Conservation (phyloP, 2,888 invertebrate species). For the Margaritifera margaritifera region DNA sequence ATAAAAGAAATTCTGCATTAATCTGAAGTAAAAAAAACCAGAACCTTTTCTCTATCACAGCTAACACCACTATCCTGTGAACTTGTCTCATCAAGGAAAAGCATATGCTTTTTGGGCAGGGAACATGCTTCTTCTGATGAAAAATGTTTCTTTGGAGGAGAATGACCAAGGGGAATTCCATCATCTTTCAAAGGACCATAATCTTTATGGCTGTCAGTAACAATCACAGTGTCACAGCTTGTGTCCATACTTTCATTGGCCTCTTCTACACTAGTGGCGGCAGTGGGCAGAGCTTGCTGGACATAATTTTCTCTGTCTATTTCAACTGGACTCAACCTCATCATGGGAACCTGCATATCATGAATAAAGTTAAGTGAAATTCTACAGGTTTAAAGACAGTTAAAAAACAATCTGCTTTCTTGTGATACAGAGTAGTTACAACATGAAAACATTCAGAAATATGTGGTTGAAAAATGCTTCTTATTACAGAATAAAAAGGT, state of each 20-base stretch:
- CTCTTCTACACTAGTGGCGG: too few relatives aligned
- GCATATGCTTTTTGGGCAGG: slow-evolving; percentile 9
- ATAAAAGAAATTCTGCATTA: too few relatives aligned
- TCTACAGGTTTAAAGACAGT: neutral
- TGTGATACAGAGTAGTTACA: too few relatives aligned
- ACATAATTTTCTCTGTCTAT: slow-evolving; percentile 22
- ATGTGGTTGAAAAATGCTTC: too few relatives aligned
- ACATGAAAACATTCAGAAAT: too few relatives aligned
- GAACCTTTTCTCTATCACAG: slow-evolving; percentile 46
- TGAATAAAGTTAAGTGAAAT: neutral
- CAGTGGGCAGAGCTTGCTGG: slow-evolving; percentile 1
- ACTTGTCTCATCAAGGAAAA: slow-evolving; percentile 53
- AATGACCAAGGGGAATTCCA: neutral
- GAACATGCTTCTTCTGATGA: neutral
- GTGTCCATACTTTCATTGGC: slow-evolving; percentile 14
- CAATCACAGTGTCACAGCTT: slow-evolving; percentile 10
- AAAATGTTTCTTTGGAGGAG: neutral
- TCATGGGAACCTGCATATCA: slow-evolving; percentile 29
- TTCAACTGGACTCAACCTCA: slow-evolving; percentile 40
- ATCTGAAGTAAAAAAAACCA: too few relatives aligned
- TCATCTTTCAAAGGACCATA: slow-evolving; percentile 1
- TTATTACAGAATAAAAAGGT: too few relatives aligned
- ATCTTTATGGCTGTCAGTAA: neutral
- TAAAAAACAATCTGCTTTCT: neutral
- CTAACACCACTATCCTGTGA: slow-evolving; percentile 69